Conservation (phyloP, 2,113 vertebrate genomes). For the Natator depressus region DNA sequence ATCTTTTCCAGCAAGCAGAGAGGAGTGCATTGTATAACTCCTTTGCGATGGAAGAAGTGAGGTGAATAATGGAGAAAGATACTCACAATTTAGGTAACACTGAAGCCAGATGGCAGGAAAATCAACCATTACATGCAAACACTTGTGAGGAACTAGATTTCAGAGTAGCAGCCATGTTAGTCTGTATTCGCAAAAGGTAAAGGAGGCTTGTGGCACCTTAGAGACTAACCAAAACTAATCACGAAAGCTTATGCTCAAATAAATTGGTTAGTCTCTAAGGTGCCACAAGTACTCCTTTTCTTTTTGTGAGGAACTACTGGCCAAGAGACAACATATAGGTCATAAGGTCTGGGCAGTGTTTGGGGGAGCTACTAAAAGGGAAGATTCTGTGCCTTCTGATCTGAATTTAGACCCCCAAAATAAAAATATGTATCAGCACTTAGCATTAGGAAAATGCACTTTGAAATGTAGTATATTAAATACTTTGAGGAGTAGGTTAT, state of each 20-base stretch:
- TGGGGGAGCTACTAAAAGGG: not conserved
- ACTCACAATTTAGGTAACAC: not conserved
- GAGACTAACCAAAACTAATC: no score
- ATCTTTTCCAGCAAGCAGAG: not conserved
- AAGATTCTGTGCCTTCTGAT: not conserved
- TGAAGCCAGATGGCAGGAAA: not conserved
- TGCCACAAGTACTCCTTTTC: no score
- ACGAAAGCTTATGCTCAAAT: no score
- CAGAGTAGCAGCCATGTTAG: no score
- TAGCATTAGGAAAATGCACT: not conserved
- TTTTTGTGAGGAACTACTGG: not conserved
- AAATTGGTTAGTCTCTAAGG: no score
- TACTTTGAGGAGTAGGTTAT: not conserved
- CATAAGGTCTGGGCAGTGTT: not conserved
- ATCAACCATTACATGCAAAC: not conserved
- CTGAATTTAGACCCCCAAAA: not conserved
- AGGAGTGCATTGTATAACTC: not conserved
- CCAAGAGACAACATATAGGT: not conserved
- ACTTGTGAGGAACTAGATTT: not conserved
- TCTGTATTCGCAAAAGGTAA: no score
- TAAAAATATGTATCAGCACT: not conserved
- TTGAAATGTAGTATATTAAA: not conserved
- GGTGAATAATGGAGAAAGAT: not conserved
- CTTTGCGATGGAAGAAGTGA: not conserved
- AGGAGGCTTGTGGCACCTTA: no score